Evolutionary conservation across 2,888 invertebrate species (phyloP), one percentile per base, ranked within the genome.

Genomic region (Leptopterna dolabrata): DNA sequence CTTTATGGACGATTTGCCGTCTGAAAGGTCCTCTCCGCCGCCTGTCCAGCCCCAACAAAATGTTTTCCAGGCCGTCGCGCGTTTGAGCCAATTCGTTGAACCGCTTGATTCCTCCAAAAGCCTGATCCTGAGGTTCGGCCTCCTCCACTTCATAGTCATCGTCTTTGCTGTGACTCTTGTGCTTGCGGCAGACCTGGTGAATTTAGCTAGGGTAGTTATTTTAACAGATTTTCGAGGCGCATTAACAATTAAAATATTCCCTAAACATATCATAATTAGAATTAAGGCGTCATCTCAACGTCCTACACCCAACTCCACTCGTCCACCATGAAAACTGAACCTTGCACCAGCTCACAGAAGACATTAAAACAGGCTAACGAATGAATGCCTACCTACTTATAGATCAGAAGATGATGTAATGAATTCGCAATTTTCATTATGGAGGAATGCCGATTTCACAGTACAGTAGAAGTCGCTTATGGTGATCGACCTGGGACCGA

Each of bases 151-250:
- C 27, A 0, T 78, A 41, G 16, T 78, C 78, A 7, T 45, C 27
- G 78, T 78, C 19, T 27, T 78, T 78, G 36, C n/a, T 41, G 43
- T 78, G 78, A 13, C 43, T 45, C 13, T 51, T 81, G 51, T 55
- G 81, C 30, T 81, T 81, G 30, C 55, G 19, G 55, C 81, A 81
- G n/a, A 81, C 81, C 81, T 81, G 78, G 3, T 29, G 4, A 16
- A 30, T 36, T n/a, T n/a, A n/a, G n/a, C n/a, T n/a, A n/a, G n/a
- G n/a, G 13, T 14, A 47, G 11, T 47, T 47, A 11, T 47, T 47
- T 47, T 47, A 14, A 14, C 13, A 14, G 11, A 14, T 47, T 47
- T 47, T 14, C 14, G 47, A 14, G 11, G 11, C 47, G 13, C 11
- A 47, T 47, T 47, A 14, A 47, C 14, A 47, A 11, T 47, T 47